phyloP scores from a whole-genome alignment of 2,113 vertebrate genomes.

The Albula glossodonta region DNA sequence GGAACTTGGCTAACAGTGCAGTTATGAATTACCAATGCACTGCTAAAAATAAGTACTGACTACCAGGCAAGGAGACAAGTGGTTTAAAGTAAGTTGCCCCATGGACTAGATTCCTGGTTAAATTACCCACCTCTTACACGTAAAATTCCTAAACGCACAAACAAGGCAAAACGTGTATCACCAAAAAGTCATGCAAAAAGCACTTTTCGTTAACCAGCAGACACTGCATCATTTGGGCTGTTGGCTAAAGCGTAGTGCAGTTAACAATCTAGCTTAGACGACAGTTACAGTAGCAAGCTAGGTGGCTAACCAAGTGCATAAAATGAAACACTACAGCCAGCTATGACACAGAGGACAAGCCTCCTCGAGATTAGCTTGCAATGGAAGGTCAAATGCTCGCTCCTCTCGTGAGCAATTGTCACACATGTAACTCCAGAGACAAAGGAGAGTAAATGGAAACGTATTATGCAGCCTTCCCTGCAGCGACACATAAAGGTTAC shows the following conservation, averaged over 20 bases:
- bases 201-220: background rate
- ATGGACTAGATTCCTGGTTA: background rate
- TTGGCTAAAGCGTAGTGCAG: background rate
- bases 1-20: background rate
- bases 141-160: background rate
- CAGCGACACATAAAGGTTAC: slow-evolving; percentile 6
- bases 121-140: background rate
- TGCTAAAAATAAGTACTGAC: background rate
- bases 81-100: background rate
- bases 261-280: background rate
- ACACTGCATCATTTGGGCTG: background rate
- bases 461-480: slow-evolving; percentile 26
- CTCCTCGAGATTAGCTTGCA: background rate
- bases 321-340: background rate
- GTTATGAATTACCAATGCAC: background rate
- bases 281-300: background rate
- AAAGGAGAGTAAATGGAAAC: background rate
- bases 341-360: background rate
- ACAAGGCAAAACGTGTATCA: background rate
- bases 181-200: background rate
- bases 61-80: background rate
- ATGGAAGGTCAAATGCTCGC: slow-evolving; percentile 6
- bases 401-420: background rate
- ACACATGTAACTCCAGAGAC: background rate
- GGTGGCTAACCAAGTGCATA: background rate